These are phyloP conservation scores for Macrophya annulata DNA, from an alignment of 2,888 invertebrate genomes.

Conservation along the genomic window DNA sequence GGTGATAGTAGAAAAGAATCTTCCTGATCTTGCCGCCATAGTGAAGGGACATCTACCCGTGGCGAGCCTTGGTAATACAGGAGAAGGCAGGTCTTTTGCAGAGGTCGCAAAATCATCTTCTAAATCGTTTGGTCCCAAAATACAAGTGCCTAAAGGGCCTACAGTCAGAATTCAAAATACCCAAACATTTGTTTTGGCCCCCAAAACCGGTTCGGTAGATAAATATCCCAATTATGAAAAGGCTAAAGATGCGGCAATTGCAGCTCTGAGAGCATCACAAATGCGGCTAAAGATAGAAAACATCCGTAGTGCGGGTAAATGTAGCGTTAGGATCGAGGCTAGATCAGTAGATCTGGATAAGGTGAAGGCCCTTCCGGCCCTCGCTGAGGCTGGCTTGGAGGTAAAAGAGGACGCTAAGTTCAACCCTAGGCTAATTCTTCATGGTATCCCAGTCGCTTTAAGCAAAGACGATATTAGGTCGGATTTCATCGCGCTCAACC, in stretches of 20 bases:
- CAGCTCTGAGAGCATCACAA: conserved; percentile 2
- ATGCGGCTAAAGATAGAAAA: conserved; percentile 42
- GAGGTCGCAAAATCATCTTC: too few relatives aligned
- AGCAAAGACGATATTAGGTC: conserved; percentile 6
- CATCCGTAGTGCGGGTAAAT: conserved; percentile 8
- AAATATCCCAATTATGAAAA: conserved; percentile 30
- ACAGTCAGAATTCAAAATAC: background rate
- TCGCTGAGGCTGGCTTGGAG: conserved; percentile 31
- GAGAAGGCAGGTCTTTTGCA: background rate
- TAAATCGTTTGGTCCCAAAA: background rate
- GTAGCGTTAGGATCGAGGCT: conserved; percentile 37
- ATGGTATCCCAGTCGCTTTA: conserved; percentile 31
- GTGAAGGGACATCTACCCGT: background rate
- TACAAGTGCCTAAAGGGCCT: background rate
- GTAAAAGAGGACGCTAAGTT: conserved; percentile 41
- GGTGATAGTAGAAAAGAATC: background rate
- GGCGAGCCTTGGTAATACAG: background rate
- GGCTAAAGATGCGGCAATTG: conserved; percentile 19
- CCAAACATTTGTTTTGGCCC: background rate
- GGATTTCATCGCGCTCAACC: too few relatives aligned
- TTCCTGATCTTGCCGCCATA: background rate
- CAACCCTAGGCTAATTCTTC: conserved; percentile 52
- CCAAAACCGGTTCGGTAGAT: background rate
- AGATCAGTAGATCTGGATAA: conserved; percentile 46
- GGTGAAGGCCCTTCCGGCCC: background rate